Base-by-base conservation (phyloP, 2,113 vertebrate species). In the Muntiacus reevesi region DNA sequence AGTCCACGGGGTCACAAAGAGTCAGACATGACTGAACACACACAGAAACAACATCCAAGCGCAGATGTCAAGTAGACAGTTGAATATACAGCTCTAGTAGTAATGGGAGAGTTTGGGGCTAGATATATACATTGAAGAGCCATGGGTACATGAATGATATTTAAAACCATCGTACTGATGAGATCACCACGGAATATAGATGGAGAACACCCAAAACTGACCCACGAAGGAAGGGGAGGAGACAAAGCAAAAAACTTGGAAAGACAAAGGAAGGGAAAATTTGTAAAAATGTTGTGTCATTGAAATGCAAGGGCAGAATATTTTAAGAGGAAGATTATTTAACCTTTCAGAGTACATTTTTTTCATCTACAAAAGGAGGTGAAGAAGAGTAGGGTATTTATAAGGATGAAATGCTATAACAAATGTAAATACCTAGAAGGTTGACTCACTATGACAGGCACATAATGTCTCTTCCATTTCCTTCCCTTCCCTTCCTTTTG, bases 251-350 rank as follows among this genome's bases (percentile, higher is more conserved):
- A 92, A 93, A 87, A 33, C 1, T 30, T 74, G 16, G 74, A 36
- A 91, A 91, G 74, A 6, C 81, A 8, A 74, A 94, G 33, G 47
- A 52, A 81, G n/a, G 28, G 45, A 6, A 79, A 82, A 50, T 47
- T 67, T 45, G 13, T 30, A 60, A 25, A 96, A 95, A 79, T 6
- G 13, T 89, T 13, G 11, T 92, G 47, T 91, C 54, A 23, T 28
- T 85, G 87, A 93, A 94, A 47, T 15, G 23, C 50, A 19, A 50
- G 52, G 95, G 27, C 16, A 84, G 43, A 86, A 30, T 27, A 62
- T 87, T 89, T 93, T 87, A 90, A 96, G 59, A 52, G 78, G 10
- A 93, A 43, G 95, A 55, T 89, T 76, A 60, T 25, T 93, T 91
- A 76, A 40, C 8, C 50, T 92, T 85, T 93, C 21, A 40, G n/a